phyloP scores from a whole-genome alignment of 2,888 invertebrate genomes.

The Osmoderma eremita region DNA sequence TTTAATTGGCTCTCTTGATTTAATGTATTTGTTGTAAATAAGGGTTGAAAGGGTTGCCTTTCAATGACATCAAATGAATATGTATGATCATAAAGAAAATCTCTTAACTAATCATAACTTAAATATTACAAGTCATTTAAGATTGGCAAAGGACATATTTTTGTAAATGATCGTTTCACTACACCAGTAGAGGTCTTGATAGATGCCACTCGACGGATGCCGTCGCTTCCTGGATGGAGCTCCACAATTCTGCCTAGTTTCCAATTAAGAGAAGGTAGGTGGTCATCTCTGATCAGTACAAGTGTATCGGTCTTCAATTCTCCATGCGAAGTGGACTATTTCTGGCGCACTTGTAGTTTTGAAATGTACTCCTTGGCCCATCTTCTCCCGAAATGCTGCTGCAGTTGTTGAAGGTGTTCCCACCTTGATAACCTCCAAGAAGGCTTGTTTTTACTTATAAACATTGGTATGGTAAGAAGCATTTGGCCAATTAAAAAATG shows the following conservation, averaged over 20 bases:
- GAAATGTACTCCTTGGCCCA: slow-evolving; percentile 50
- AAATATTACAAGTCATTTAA: too few species aligned
- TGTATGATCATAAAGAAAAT: too few species aligned
- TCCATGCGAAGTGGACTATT: slow-evolving; percentile 40
- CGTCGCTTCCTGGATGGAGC: slow-evolving; percentile 6
- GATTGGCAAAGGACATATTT: not conserved
- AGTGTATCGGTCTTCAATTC: not conserved
- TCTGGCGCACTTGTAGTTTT: slow-evolving; percentile 44
- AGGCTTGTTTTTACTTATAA: not conserved
- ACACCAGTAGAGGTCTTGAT: not conserved
- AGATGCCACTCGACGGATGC: slow-evolving; percentile 11
- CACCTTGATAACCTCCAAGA: slow-evolving; percentile 42
- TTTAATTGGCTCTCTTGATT: too few species aligned
- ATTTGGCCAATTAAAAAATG: not conserved
- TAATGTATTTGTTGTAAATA: too few species aligned
- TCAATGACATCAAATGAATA: too few species aligned
- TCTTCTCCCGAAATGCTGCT: slow-evolving; percentile 46
- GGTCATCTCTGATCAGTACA: slow-evolving; percentile 42
- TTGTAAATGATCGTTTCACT: too few species aligned
- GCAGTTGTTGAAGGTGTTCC: slow-evolving; percentile 45
- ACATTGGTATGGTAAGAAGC: not conserved
- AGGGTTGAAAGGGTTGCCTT: too few species aligned
- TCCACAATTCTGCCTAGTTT: slow-evolving; percentile 26
- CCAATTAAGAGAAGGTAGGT: slow-evolving; percentile 43
- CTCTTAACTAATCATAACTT: too few species aligned